Evolutionary conservation across 1,140 invertebrate genomes (phyloP).

Genomic region (Drosophila lini): DNA sequence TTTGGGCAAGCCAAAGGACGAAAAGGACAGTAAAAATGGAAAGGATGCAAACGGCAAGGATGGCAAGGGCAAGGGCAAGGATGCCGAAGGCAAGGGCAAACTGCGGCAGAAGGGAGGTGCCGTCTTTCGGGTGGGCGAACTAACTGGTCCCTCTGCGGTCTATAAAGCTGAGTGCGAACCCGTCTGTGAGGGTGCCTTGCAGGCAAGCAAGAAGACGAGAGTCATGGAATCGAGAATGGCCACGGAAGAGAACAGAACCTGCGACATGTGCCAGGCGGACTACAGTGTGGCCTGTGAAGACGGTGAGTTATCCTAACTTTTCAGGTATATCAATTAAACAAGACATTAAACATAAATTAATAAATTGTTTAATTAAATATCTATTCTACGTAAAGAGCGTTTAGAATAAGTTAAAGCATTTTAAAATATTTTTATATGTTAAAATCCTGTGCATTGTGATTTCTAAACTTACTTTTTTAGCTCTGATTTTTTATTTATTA

Average conservation of each 20-base stretch:
- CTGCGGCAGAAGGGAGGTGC: conserved; percentile 55
- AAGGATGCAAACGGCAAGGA: conserved; percentile 8
- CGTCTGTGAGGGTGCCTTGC: not conserved
- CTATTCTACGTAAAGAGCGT: not conserved
- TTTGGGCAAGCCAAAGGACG: conserved; percentile 11
- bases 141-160: not conserved
- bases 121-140: not conserved
- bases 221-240: no score
- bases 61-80: conserved; percentile 5
- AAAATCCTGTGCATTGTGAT: not conserved
- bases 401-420: no score
- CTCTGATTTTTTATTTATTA: not conserved
- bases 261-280: conserved; percentile 3
- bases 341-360: not conserved
- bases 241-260: not conserved
- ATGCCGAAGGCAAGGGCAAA: not conserved
- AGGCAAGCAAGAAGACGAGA: conserved; percentile 3
- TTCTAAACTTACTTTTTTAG: not conserved
- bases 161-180: not conserved
- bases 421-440: not conserved
- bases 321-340: no score
- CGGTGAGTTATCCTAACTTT: conserved; percentile 17
- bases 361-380: not conserved
- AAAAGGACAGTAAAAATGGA: conserved; percentile 3
- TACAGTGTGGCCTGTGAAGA: conserved; percentile 52